Conservation (phyloP, 2,797 vertebrate genomes). For the Gastrophryne carolinensis region DNA sequence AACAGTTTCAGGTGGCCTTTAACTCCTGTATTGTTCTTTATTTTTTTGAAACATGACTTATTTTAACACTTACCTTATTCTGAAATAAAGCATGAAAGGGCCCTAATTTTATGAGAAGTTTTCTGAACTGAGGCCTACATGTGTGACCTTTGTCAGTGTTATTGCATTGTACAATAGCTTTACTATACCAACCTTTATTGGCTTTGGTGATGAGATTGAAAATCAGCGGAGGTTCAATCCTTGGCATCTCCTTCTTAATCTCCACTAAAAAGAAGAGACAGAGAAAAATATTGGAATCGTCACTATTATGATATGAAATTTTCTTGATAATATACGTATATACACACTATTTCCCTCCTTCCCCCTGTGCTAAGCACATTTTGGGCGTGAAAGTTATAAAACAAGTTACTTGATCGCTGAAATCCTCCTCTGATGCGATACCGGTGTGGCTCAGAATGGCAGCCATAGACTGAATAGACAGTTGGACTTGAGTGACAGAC, state of each 20-base stretch:
- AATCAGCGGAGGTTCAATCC: neutral
- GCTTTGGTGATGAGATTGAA: neutral
- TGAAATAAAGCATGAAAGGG: neutral
- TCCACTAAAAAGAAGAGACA: neutral
- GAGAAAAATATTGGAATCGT: neutral
- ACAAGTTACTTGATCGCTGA: neutral
- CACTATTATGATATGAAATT: too few relatives aligned
- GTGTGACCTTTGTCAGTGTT: rapidly evolving
- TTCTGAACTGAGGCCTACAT: neutral
- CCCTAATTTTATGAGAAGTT: neutral
- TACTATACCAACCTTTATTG: conserved; percentile 6
- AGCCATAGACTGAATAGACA: neutral
- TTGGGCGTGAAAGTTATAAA: neutral
- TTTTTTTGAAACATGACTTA: too few relatives aligned
- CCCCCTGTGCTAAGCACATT: too few relatives aligned
- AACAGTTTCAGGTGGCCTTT: neutral
- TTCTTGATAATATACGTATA: neutral
- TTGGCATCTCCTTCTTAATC: neutral
- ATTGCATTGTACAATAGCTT: too few relatives aligned
- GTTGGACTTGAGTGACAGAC: neutral
- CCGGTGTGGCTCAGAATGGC: too few relatives aligned
- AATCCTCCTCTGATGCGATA: too few relatives aligned
- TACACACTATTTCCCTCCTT: neutral
- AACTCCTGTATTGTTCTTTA: neutral
- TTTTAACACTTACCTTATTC: neutral